These are phyloP conservation scores for Sphenopsis melanotis DNA, from an alignment of 2,797 vertebrate species.

Conservation along the genomic window DNA sequence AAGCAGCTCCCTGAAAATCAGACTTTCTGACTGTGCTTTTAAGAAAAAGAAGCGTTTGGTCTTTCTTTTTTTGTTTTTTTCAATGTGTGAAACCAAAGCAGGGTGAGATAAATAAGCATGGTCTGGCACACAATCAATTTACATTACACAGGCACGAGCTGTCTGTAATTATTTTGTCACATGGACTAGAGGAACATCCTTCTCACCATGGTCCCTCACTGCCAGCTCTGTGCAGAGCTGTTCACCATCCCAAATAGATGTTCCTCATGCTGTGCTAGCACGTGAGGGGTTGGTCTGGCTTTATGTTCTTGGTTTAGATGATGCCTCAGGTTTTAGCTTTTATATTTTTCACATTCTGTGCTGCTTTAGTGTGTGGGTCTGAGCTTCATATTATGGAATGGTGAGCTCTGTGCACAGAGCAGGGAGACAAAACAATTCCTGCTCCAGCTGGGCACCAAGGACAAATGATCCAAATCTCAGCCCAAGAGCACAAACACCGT, in stretches of 20 bases:
- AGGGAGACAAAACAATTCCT: too few relatives aligned
- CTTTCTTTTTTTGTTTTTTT: accelerated
- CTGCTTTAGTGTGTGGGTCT: neutral
- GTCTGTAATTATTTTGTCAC: accelerated
- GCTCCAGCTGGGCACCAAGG: too few relatives aligned
- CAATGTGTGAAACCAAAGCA: neutral
- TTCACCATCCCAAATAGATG: neutral
- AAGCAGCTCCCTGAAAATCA: neutral
- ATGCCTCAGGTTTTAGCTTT: neutral
- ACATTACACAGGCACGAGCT: accelerated
- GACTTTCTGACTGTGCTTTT: neutral
- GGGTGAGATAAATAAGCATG: neutral
- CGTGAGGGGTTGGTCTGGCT: accelerated
- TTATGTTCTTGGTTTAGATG: neutral
- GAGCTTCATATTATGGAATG: neutral
- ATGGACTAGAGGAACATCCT: accelerated
- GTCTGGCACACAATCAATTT: neutral
- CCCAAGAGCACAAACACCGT: too few relatives aligned
- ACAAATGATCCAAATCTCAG: too few relatives aligned
- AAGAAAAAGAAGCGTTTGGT: neutral
- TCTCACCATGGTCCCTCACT: accelerated
- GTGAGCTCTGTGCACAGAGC: neutral
- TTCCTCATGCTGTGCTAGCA: neutral
- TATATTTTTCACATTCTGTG: neutral
- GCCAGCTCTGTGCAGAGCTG: neutral